Base-by-base conservation (phyloP, 1,140 invertebrate species). In the Hycleus cichorii region DNA sequence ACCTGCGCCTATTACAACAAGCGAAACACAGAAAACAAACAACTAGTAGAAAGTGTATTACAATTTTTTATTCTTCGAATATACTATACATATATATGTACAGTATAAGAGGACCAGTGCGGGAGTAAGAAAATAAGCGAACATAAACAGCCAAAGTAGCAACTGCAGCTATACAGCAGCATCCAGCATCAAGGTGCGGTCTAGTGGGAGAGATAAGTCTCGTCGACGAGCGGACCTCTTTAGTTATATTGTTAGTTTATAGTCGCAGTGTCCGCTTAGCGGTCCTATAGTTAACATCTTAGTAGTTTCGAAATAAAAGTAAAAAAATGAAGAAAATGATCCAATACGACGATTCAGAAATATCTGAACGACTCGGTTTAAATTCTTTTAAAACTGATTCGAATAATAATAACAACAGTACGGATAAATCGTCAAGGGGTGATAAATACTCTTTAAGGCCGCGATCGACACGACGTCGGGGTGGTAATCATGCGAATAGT, bases 371-470 rank as follows among this genome's bases (percentile, higher is more conserved):
- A 38, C 60, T 72, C 26, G 67, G 67, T 9, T n/a, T 60, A 32
- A 59, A 65, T 11, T 44, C 49, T 26, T 62, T 52, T 53, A 55
- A 47, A 8, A 62, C 57, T 24, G 69, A 71, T 54, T 57, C 65
- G 25, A 71, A 70, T 58, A 65, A 67, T 55, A 64, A 69, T 50
- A 64, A 62, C 52, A 62, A 60, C 47, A 51, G 63, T 40, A 56
- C 59, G 18, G 57, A 63, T 44, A 54, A 58, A 39, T 43, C 64
- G 24, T 69, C 63, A 39, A 47, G 64, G 11, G 65, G 62, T 47
- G 72, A 73, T 40, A 73, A 73, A 58, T 73, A 73, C 55, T 72
- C 69, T 3, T 59, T 73, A 39, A 43, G 72, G 38, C 70, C 72
- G 10, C 57, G 72, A 25, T 71, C 70, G 11, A 54, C 61, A 32